phyloP scores from a whole-genome alignment of 2,113 vertebrate species.

The Copsychus sechellarum region DNA sequence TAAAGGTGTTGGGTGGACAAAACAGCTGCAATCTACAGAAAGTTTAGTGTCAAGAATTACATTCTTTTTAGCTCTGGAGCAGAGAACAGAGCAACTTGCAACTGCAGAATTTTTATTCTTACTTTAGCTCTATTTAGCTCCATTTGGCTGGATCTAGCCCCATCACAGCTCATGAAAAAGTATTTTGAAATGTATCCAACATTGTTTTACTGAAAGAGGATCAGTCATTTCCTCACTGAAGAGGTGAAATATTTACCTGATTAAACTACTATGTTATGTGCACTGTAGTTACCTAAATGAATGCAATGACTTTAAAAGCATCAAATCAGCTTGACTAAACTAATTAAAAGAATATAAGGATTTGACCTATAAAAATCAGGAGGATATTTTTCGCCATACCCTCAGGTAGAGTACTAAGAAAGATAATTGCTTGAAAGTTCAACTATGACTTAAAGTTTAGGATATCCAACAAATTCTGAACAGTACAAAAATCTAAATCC shows the following conservation, averaged over 20 bases:
- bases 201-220: background rate
- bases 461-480: background rate
- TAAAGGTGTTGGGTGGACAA: background rate
- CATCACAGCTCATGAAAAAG: background rate
- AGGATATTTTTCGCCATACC: background rate
- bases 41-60: background rate
- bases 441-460: background rate
- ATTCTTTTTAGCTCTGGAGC: background rate
- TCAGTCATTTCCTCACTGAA: background rate
- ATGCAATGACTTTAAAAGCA: background rate
- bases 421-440: background rate
- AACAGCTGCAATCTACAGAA: background rate
- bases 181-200: background rate
- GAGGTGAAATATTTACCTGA: background rate
- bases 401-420: background rate
- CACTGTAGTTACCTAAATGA: background rate
- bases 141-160: background rate
- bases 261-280: background rate
- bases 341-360: background rate
- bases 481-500: background rate
- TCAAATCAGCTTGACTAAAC: background rate
- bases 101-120: background rate
- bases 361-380: background rate
- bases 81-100: background rate
- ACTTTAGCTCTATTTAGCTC: background rate